These are phyloP conservation scores for Tromatobia lineatoria DNA, from an alignment of 2,888 invertebrate genomes.

Conservation along the genomic window DNA sequence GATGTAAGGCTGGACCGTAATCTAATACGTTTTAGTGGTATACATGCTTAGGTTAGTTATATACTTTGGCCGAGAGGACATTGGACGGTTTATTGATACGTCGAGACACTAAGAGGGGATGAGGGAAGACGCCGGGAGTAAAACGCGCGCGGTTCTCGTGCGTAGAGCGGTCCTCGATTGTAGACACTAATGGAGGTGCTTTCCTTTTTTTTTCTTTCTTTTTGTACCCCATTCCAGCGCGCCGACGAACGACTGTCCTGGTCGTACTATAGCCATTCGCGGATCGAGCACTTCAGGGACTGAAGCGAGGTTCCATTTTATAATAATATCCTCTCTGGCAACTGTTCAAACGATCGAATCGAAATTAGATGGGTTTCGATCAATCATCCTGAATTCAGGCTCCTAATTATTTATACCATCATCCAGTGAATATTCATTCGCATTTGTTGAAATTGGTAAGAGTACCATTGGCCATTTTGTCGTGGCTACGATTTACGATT, in stretches of 20 bases:
- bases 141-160: slow-evolving; percentile 59
- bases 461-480: not conserved
- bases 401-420: slow-evolving; percentile 23
- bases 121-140: slow-evolving; percentile 70
- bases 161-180: slow-evolving; percentile 65
- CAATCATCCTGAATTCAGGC: slow-evolving; percentile 47
- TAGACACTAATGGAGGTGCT: slow-evolving; percentile 77
- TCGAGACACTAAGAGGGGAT: slow-evolving; percentile 72
- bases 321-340: slow-evolving; percentile 62
- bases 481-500: not conserved
- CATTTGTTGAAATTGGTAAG: not conserved
- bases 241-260: slow-evolving; percentile 54
- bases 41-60: slow-evolving; percentile 11
- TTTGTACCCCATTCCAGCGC: slow-evolving; percentile 48
- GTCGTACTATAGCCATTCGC: slow-evolving; percentile 57
- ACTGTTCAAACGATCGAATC: slow-evolving; percentile 57
- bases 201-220: slow-evolving; percentile 50
- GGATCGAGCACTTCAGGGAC: slow-evolving; percentile 53
- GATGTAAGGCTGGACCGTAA: slow-evolving; percentile 18
- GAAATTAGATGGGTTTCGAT: slow-evolving; percentile 56
- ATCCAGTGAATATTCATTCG: slow-evolving; percentile 51
- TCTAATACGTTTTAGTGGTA: slow-evolving; percentile 38
- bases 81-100: slow-evolving; percentile 78
- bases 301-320: slow-evolving; percentile 58
- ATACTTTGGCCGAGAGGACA: slow-evolving; percentile 56